Evolutionary conservation across 1,140 invertebrate species (phyloP), one percentile per base, ranked within the genome.

Genomic region (Leptinotarsa undecemlineata): DNA sequence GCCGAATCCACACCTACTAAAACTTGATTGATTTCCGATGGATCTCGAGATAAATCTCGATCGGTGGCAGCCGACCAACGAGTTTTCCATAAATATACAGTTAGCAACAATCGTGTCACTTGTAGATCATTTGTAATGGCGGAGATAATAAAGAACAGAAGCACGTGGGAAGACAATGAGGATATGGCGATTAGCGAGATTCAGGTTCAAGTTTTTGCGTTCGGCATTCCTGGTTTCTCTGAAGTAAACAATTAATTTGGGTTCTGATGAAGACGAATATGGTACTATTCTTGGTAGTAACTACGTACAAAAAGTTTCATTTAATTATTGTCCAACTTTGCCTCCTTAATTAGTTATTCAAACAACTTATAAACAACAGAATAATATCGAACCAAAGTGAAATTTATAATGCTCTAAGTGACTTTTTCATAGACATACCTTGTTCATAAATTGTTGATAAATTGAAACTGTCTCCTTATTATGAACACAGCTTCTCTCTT

Each of bases 61-160:
- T 17, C 51, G 51, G 51, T 57, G 51, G 51, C 51, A 57, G n/a
- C 15, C 51, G n/a, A 17, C 51, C 51, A 57, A 57, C 51, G 51
- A 57, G 51, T 57, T 57, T 57, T 57, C 51, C 51, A 57, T 57
- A 57, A 57, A 57, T 57, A 57, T 57, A 57, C 51, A 57, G 51
- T 57, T 57, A 57, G 51, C 51, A 19, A 57, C 51, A 57, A 57
- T 57, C 51, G 51, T 57, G 51, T 15, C 51, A 57, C 51, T 57
- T 57, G 51, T 57, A 57, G 51, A 15, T 57, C 51, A 57, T 57
- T 57, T 57, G 51, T 57, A 57, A 57, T 57, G 51, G 51, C 14
- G 51, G n/a, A 15, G 51, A 57, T 57, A 57, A 57, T 57, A 57
- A 57, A 57, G 51, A 57, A 57, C 51, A 57, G 51, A 57, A 57